Conservation (phyloP, 1,140 invertebrate genomes). For the Megalonaias nervosa region DNA sequence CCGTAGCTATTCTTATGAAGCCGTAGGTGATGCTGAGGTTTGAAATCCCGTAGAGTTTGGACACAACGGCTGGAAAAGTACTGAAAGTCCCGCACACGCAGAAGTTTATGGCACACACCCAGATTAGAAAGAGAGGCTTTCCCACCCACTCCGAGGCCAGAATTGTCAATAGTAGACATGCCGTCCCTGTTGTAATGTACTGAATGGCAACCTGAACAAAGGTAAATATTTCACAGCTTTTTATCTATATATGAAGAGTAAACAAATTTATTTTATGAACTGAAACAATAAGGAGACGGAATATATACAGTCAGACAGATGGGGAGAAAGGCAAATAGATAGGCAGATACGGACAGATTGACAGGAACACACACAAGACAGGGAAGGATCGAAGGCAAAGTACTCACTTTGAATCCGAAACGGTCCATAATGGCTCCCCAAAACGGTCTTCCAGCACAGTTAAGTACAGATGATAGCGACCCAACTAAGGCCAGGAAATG, state of each 20-base stretch:
- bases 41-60: no score
- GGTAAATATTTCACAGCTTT: no score
- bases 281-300: neutral
- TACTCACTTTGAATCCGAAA: conserved; percentile 63
- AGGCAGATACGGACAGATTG: neutral
- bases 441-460: conserved; percentile 67
- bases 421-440: conserved; percentile 71
- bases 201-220: conserved; percentile 31
- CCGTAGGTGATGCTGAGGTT: no score
- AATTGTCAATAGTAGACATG: conserved; percentile 27
- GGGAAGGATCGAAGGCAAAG: neutral
- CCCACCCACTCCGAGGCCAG: conserved; percentile 15
- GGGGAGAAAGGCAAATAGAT: neutral
- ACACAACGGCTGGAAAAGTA: no score
- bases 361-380: neutral
- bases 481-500: conserved; percentile 71
- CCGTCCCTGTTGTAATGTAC: neutral
- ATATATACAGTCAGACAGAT: no score
- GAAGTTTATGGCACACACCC: conserved; percentile 44
- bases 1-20: no score
- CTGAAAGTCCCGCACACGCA: conserved; percentile 20
- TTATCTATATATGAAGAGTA: no score
- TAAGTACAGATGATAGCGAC: conserved; percentile 70
- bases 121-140: conserved; percentile 38
- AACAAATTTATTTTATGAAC: neutral